Conservation (phyloP, 2,888 invertebrate species). For the Alloscopus bannaensis region DNA sequence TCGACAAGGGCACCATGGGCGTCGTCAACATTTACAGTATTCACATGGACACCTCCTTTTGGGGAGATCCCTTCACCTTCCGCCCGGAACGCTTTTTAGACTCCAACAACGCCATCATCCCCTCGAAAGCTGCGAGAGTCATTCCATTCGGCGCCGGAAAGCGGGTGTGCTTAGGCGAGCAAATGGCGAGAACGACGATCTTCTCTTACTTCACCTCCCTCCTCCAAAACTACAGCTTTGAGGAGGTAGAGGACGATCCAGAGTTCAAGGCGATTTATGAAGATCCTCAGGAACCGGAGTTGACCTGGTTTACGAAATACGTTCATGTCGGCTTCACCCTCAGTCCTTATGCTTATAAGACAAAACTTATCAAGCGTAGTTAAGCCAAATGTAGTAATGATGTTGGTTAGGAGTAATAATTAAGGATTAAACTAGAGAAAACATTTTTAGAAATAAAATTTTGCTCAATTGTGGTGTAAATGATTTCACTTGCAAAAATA, state of each 20-base stretch:
- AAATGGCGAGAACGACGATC: constrained; percentile 53
- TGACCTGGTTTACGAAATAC: constrained; percentile 9
- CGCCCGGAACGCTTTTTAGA: constrained; percentile 64
- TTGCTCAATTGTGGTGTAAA: too few species aligned
- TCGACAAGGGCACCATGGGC: constrained; percentile 45
- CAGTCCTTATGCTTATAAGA: constrained; percentile 43
- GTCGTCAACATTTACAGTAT: constrained; percentile 51
- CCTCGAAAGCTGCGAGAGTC: constrained; percentile 37
- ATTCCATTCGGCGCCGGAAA: constrained; percentile 64
- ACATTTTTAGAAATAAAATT: too few species aligned
- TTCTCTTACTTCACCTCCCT: constrained; percentile 61
- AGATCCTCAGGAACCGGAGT: not conserved
- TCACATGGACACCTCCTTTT: constrained; percentile 53
- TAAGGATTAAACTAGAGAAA: too few species aligned
- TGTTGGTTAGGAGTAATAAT: too few species aligned
- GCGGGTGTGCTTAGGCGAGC: constrained; percentile 56
- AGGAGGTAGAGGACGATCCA: not conserved
- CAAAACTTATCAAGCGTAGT: constrained; percentile 41
- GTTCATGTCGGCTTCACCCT: constrained; percentile 47
- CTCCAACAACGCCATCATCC: constrained; percentile 33
- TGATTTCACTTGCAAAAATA: too few species aligned
- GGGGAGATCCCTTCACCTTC: constrained; percentile 58
- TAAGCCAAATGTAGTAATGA: too few species aligned
- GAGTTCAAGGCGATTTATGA: not conserved
- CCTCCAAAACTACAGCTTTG: constrained; percentile 58